Evolutionary conservation across 2,888 invertebrate genomes (phyloP), one percentile per base, ranked within the genome.

Genomic region (Aelia acuminata): DNA sequence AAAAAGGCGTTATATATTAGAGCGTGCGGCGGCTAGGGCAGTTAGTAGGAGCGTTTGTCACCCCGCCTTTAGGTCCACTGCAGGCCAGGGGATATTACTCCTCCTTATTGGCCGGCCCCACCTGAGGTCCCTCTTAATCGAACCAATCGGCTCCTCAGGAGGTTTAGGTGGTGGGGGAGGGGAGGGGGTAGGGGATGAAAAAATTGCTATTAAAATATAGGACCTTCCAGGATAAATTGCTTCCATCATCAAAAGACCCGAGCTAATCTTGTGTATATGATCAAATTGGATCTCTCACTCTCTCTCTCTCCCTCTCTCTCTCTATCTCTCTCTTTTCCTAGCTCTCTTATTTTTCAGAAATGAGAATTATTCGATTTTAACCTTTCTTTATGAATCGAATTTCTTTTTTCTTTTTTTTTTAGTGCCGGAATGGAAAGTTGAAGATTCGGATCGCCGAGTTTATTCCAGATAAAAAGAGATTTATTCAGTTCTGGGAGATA

Each of bases 171-270:
- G 3, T 13, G 22, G 63, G 35, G 63, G 31, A 26, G 26, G 18
- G 3, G 20, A 49, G 5, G 75, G 39, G n/a, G 20, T 35, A 80
- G 80, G 63, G 18, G 31, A 11, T 70, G 63, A 26, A 50, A 49
- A 49, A 49, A 84, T 84, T 84, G 31, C 84, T 84, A 49, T 84
- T 84, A 84, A 84, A 84, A 84, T 84, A 84, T 84, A 84, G 84
- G 31, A 35, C 80, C 49, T 31, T 84, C 84, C 31, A n/a, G 84
- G 49, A 84, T 84, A 84, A 84, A 84, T 84, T 84, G 84, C 84
- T 49, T 84, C 49, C 22, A 84, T 84, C 49, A 84, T 84, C 84
- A 84, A 80, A 80, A 80, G 80, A 80, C 43, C 43, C n/a, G 80
- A n/a, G 80, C 80, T 80, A 80, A 43, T 80, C 80, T 80, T 80